Conservation (phyloP, 2,797 vertebrate genomes). For the Psittacula derbiana region DNA sequence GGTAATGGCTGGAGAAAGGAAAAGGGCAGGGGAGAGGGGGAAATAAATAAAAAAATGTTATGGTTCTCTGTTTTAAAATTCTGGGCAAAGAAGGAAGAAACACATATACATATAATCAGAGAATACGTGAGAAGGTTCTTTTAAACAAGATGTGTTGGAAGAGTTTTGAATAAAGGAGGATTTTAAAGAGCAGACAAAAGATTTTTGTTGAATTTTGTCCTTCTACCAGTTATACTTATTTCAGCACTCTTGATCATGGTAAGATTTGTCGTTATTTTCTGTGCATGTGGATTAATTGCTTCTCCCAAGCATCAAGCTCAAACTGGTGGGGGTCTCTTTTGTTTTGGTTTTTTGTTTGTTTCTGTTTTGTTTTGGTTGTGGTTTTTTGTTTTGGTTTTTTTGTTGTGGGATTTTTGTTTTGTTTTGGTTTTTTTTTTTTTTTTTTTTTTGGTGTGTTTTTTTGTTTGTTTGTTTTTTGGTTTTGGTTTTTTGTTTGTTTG, state of each 20-base stretch:
- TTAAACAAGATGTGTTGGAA: not conserved
- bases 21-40: rapidly evolving
- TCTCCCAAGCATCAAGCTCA: not conserved
- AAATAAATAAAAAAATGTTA: not conserved
- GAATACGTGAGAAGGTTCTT: not conserved
- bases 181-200: not conserved
- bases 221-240: not conserved
- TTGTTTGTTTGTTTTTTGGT: not conserved
- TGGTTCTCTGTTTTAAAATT: not conserved
- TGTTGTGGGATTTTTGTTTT: too few species aligned
- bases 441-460: not conserved
- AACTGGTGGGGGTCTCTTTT: not conserved
- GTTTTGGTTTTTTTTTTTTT: not conserved
- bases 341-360: not conserved
- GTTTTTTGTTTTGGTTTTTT: not conserved
- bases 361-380: not conserved
- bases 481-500: too few species aligned
- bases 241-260: not conserved
- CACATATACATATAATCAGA: not conserved
- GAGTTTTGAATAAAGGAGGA: not conserved
- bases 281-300: not conserved
- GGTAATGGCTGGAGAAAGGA: not conserved
- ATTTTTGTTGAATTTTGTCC: not conserved
- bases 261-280: not conserved
- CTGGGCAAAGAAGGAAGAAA: not conserved